Base-by-base conservation (phyloP, 1,140 invertebrate species). In the Cataglyphis hispanica region DNA sequence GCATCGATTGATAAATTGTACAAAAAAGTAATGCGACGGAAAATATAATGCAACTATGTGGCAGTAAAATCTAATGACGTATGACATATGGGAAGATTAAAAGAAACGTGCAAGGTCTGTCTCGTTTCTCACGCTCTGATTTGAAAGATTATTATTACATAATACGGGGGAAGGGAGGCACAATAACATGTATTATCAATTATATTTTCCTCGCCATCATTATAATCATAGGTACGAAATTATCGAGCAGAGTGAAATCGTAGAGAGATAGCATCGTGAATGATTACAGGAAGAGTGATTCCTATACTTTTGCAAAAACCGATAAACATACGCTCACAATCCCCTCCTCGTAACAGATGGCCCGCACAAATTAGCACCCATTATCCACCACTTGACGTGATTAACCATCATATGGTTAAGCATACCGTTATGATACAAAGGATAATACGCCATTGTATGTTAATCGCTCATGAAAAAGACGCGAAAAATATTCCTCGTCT, bases 321-420 rank as follows among this genome's bases (percentile, higher is more conserved):
- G 72, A 31, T 84, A 69, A 89, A 74, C 72, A 53, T 22, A 75
- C 31, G 58, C 53, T 58, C 56, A 77, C 56, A 77, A 72, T 50
- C n/a, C 56, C 46, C 46, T 4, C 16, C 16, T n/a, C 46, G 43
- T 85, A 75, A 81, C 87, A 78, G 67, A 80, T 84, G 84, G 66
- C 53, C 10, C 60, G 53, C 43, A 66, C 77, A 63, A 86, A 89
- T 89, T 86, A 89, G 61, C 88, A 50, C 67, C 64, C 50, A 83
- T 89, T 88, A 89, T 86, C 80, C 69, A 46, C 58, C 83, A 78
- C 64, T 89, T 86, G 84, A 86, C 75, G 69, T 85, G 56, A 78
- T 81, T 88, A 85, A 88, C 19, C 60, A 25, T 83, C 22, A 40
- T 76, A 70, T 58, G 27, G 64, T 70, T 60, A 76, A 53, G 22